Percentiles rank a stretch among this genome's conserved stretches.
These are phyloP conservation scores for Caradrina clavipalpis DNA, from an alignment of 2,888 invertebrate species.

Conservation along the genomic window DNA sequence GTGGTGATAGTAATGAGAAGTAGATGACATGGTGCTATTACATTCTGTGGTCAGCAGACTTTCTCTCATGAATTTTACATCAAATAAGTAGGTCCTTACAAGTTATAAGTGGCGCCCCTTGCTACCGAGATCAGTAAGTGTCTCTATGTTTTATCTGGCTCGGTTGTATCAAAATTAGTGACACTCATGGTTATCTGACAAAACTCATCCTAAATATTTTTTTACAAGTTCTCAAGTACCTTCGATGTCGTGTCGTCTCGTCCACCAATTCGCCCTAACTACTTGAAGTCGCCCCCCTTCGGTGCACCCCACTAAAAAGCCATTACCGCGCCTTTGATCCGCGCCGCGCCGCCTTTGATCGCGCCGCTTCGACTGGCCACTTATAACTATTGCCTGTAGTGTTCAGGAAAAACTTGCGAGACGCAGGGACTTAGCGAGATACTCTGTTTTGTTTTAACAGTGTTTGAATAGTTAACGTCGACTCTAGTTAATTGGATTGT, in stretches of 20 bases:
- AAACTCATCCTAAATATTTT: not conserved
- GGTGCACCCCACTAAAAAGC: slow-evolving; percentile 82
- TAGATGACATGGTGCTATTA: not conserved
- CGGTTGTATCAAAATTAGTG: slow-evolving; percentile 15
- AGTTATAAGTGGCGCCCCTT: not conserved
- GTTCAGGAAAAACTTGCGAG: slow-evolving; percentile 56
- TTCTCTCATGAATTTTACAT: not conserved
- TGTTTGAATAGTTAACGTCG: slow-evolving; percentile 19
- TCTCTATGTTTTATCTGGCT: not conserved
- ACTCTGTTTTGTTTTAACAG: slow-evolving; percentile 38
- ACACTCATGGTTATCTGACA: slow-evolving; percentile 20
- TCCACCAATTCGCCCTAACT: slow-evolving; percentile 73
- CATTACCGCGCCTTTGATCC: slow-evolving; percentile 87
- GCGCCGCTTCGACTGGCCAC: slow-evolving; percentile 85
- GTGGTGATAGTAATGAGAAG: too few relatives aligned
- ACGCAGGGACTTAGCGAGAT: slow-evolving; percentile 26
- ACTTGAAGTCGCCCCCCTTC: slow-evolving; percentile 73
- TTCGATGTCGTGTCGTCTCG: slow-evolving; percentile 45
- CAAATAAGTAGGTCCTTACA: not conserved
- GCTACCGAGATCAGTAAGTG: not conserved
- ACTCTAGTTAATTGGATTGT: slow-evolving; percentile 25
- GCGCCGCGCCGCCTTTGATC: slow-evolving; percentile 82
- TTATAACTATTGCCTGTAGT: slow-evolving; percentile 79
- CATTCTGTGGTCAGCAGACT: not conserved
- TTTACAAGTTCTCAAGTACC: slow-evolving; percentile 22